Base-by-base conservation (phyloP, 2,888 invertebrate genomes). In the Merodon equestris region DNA sequence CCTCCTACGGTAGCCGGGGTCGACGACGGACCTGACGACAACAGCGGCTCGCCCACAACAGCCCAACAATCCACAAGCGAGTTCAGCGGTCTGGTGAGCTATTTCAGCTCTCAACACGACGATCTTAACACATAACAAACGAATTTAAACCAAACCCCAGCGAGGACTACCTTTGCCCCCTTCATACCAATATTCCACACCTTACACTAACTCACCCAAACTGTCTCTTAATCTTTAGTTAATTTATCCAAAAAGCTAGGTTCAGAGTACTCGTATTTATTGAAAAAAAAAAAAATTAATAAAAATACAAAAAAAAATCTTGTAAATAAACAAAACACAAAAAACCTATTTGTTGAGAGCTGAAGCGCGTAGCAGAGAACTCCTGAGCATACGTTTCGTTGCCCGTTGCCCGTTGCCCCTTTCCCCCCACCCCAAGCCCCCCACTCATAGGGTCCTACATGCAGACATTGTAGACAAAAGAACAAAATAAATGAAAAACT, bases 21-120 rank as follows among this genome's bases (percentile, higher is more conserved):
- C 18, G 83, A 82, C 13, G 82, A 81, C 0, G 70, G 77, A 2
- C 81, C 82, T 3, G 82, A 82, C 10, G 77, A 70, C 0, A 81
- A 75, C 7, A 68, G 60, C 60, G 72, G 81, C 50, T 74, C 84
- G 10, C 83, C 84, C 2, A 42, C 48, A 12, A 14, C 54, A 9
- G 42, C 72, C 89, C 44, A 72, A 0, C 76, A 90, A 19, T 89
- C 83, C 14, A 82, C 91, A 76, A 93, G 95, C 54, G 96, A 96
- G 86, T 96, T 96, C 88, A 96, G 96, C 42, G 96, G 96, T 3
- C 91, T 97, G 84, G 96, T 96, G 72, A 96, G 96, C 87, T 97
- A 97, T 90, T 96, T 96, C 89, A 96, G 96, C 83, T 96, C 96
- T 86, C 96, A 96, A 89, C 92, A 96, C 87, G 96, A 96, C 86